These are phyloP conservation scores for Lasioglossum leucozonium DNA, from an alignment of 2,888 invertebrate species.

Conservation along the genomic window DNA sequence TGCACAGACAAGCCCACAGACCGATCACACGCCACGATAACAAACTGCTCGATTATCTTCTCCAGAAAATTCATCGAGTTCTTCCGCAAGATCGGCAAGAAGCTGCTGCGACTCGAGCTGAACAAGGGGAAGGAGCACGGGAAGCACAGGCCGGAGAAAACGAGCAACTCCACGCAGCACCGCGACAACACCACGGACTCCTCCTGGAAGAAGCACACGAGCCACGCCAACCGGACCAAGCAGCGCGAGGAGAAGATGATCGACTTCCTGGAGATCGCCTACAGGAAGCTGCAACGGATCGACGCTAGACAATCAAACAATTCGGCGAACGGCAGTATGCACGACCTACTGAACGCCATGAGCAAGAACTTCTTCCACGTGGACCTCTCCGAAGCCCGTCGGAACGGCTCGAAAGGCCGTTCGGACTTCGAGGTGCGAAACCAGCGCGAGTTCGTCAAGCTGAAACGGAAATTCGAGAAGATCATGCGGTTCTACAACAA, in stretches of 20 bases:
- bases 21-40: not conserved
- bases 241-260: constrained; percentile 82
- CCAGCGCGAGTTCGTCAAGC: constrained; percentile 80
- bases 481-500: constrained; percentile 83
- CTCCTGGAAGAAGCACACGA: constrained; percentile 67
- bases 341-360: constrained; percentile 82
- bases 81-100: constrained; percentile 81
- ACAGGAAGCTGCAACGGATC: constrained; percentile 81
- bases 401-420: constrained; percentile 73
- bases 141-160: constrained; percentile 63
- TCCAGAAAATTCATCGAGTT: constrained; percentile 82
- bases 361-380: constrained; percentile 83
- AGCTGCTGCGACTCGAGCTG: constrained; percentile 80
- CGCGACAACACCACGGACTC: constrained; percentile 47
- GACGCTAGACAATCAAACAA: constrained; percentile 79
- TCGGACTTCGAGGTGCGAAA: constrained; percentile 77
- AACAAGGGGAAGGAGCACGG: constrained; percentile 76
- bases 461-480: constrained; percentile 82
- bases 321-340: constrained; percentile 81
- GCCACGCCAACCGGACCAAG: constrained; percentile 74
- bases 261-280: constrained; percentile 81
- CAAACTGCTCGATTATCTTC: constrained; percentile 47
- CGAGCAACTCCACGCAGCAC: constrained; percentile 45
- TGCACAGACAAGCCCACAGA: not conserved
- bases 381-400: constrained; percentile 78